Evolutionary conservation across 2,888 invertebrate genomes (phyloP).

Genomic region (Caenorhabditis sp.): DNA sequence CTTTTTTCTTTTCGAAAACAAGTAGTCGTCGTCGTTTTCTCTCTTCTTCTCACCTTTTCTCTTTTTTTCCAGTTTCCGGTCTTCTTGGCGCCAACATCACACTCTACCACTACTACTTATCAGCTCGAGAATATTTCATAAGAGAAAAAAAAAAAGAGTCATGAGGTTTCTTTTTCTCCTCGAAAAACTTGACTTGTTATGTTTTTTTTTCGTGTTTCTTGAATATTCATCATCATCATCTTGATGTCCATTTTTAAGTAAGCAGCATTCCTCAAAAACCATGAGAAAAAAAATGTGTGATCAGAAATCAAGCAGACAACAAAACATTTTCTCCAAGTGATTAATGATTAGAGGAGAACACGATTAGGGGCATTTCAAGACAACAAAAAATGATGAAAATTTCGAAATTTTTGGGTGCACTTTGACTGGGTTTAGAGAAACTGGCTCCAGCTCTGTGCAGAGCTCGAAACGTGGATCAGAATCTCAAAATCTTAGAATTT

Average conservation of each 20-base stretch:
- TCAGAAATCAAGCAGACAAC: conserved; percentile 1
- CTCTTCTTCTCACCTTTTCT: conserved; percentile 20
- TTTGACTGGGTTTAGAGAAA: no score
- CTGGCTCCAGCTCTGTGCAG: no score
- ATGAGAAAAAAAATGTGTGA: not conserved
- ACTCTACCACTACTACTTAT: no score
- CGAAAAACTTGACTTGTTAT: not conserved
- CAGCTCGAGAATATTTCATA: conserved; percentile 39
- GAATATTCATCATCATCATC: conserved; percentile 21
- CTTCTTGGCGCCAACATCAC: conserved; percentile 46
- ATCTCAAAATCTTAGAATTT: no score
- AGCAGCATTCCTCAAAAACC: not conserved
- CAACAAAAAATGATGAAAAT: no score
- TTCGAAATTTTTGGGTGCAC: not conserved
- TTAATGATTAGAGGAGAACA: conserved; percentile 34
- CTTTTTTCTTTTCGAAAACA: conserved; percentile 43
- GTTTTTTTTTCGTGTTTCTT: not conserved
- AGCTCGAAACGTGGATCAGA: no score
- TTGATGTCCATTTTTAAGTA: conserved; percentile 21
- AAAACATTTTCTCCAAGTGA: conserved; percentile 14
- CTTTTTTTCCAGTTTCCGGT: conserved; percentile 37
- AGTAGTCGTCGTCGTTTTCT: conserved; percentile 46
- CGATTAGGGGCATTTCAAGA: not conserved
- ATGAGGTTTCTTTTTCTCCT: conserved; percentile 18
- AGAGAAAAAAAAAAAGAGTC: conserved; percentile 9